Conservation (phyloP, 2,797 vertebrate species). For the Dipus sagitta region DNA sequence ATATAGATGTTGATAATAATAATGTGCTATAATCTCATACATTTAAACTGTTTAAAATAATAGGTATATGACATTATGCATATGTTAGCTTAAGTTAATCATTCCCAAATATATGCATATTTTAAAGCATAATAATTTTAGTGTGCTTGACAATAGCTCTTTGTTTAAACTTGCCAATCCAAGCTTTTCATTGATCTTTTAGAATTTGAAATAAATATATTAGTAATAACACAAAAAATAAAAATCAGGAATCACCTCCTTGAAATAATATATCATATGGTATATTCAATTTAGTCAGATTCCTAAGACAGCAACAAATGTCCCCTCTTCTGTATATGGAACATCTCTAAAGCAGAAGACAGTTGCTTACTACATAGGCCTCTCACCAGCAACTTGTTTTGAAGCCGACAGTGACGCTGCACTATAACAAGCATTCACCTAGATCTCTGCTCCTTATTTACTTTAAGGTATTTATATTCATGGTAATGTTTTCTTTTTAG, state of each 20-base stretch:
- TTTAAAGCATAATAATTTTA: neutral
- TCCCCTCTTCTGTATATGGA: neutral
- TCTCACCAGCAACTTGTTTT: constrained; percentile 35
- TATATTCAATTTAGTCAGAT: neutral
- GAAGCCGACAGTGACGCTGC: constrained; percentile 7
- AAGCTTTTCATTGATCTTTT: neutral
- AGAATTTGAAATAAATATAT: constrained; percentile 34
- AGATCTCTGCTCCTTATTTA: constrained; percentile 42
- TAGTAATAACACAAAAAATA: neutral
- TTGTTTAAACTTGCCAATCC: constrained; percentile 17
- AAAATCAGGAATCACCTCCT: neutral
- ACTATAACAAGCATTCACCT: neutral
- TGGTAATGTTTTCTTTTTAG: neutral
- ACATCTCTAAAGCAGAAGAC: constrained; percentile 36
- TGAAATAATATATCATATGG: neutral
- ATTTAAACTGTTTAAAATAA: neutral
- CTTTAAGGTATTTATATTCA: constrained; percentile 1
- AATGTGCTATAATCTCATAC: neutral
- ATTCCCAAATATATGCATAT: neutral
- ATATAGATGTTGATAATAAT: neutral
- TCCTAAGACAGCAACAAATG: neutral
- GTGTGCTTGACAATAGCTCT: neutral
- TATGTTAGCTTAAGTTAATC: neutral
- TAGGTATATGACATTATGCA: neutral
- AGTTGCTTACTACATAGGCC: neutral